Percentiles rank a stretch among this genome's conserved stretches.
phyloP scores from a whole-genome alignment of 1,140 invertebrate genomes.

The Glomeris maerens region DNA sequence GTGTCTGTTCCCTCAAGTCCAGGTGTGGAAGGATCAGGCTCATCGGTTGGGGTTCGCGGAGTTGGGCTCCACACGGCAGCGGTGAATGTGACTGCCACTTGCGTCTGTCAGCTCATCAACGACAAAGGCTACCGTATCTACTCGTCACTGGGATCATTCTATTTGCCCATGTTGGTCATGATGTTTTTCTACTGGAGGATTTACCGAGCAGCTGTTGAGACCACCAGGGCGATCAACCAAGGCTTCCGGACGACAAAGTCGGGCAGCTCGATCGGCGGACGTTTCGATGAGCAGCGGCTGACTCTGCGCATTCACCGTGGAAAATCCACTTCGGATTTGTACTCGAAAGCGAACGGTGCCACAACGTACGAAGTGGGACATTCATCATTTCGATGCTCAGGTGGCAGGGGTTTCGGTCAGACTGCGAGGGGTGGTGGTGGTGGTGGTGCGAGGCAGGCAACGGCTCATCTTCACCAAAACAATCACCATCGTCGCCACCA shows the following conservation, averaged over 20 bases:
- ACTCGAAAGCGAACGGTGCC: constrained; percentile 22
- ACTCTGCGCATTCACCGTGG: constrained; percentile 84
- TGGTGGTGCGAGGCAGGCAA: too few species aligned
- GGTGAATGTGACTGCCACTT: too few species aligned
- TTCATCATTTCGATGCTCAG: too few species aligned
- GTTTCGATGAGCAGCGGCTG: constrained; percentile 70
- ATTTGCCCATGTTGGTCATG: constrained; percentile 91
- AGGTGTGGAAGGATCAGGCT: too few species aligned
- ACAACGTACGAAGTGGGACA: too few species aligned
- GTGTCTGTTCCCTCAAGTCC: too few species aligned
- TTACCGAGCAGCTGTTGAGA: constrained; percentile 77
- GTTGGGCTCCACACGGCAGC: too few species aligned
- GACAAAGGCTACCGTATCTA: constrained; percentile 67
- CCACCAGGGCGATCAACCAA: constrained; percentile 79
- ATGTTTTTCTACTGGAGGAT: constrained; percentile 93
- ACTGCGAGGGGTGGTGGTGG: too few species aligned
- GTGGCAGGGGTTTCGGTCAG: too few species aligned
- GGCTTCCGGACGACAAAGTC: constrained; percentile 80
- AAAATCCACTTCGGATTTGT: constrained; percentile 25
- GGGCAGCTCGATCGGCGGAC: constrained; percentile 35
- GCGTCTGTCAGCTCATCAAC: constrained; percentile 69
- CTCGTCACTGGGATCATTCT: constrained; percentile 88
- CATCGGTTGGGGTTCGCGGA: too few species aligned
- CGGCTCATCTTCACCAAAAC: too few species aligned
- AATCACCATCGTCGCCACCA: too few species aligned